Base-by-base conservation (phyloP, 2,113 vertebrate genomes). In the Microtus richardsoni region DNA sequence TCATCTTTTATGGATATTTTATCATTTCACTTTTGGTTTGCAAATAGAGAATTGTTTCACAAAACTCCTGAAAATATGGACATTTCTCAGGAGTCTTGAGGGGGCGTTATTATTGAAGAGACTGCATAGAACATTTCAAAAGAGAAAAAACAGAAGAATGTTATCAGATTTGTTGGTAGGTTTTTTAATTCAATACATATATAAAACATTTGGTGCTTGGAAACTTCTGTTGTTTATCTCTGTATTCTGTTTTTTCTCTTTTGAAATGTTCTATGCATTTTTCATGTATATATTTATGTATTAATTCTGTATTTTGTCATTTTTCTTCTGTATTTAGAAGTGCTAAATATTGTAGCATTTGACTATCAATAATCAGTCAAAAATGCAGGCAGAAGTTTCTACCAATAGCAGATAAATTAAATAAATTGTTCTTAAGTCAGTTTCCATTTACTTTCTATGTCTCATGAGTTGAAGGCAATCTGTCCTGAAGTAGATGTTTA, bases 21-120 rank as follows among this genome's bases (percentile, higher is more conserved):
- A 30, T 64, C 58, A 7, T 83, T 96, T 87, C 70, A 2, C 70
- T 89, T 94, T 91, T 80, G 24, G 4, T 86, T 60, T 94, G 1
- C 47, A 49, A 64, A 47, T 77, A 79, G 39, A 91, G 96, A 96
- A 77, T 88, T 28, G 87, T 60, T 97, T 73, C 24, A 24, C 83
- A 79, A 62, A 16, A 66, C 9, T 84, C 24, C 82, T 93, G 13
- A 80, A 94, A 93, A 70, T 88, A 1, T 83, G 33, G 79, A 24
- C 49, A 78, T 86, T 87, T 96, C n/a, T 94, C 26, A 24, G 3
- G 47, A 70, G 17, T 58, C 3, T 41, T 73, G 16, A 75, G 64
- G 28, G 33, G 28, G 24, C 86, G 39, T 95, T 89, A 13, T 22
- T 82, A 0, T 71, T n/a, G 17, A 30, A 89, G 22, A 95, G 47